phyloP scores from a whole-genome alignment of 2,888 invertebrate genomes.

The Cantharis nigra region DNA sequence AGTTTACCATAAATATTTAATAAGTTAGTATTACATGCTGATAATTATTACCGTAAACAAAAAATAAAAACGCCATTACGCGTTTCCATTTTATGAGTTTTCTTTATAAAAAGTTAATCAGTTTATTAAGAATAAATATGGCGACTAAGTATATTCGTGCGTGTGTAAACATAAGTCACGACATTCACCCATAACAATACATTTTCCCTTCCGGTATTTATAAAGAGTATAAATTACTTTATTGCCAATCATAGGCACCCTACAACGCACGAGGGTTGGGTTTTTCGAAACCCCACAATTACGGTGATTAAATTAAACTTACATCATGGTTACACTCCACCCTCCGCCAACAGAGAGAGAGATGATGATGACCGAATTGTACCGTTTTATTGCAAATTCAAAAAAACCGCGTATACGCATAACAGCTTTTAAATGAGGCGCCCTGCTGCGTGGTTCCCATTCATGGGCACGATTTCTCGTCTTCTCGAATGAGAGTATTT shows the following conservation, averaged over 20 bases:
- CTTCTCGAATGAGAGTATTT: slow-evolving; percentile 40
- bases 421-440: slow-evolving; percentile 33
- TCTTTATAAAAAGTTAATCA: slow-evolving; percentile 17
- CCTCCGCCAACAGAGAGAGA: neutral
- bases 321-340: neutral
- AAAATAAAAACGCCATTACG: neutral
- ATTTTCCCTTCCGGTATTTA: slow-evolving; percentile 33
- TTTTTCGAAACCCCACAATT: neutral
- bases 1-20: neutral
- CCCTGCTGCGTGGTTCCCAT: slow-evolving; percentile 30
- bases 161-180: slow-evolving; percentile 32
- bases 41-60: neutral
- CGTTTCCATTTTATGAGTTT: slow-evolving; percentile 1
- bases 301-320: slow-evolving; percentile 1
- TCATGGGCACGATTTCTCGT: slow-evolving; percentile 42
- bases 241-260: slow-evolving; percentile 24
- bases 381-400: slow-evolving; percentile 7
- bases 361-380: neutral
- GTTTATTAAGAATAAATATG: slow-evolving; percentile 18
- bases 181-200: slow-evolving; percentile 36
- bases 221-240: slow-evolving; percentile 22
- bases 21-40: neutral
- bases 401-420: slow-evolving; percentile 5
- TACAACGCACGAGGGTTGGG: slow-evolving; percentile 23
- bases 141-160: slow-evolving; percentile 21